A percentile compares a stretch with the other conserved stretches of the same genome.
phyloP scores from a whole-genome alignment of 2,797 vertebrate genomes.

The Salmo trutta region DNA sequence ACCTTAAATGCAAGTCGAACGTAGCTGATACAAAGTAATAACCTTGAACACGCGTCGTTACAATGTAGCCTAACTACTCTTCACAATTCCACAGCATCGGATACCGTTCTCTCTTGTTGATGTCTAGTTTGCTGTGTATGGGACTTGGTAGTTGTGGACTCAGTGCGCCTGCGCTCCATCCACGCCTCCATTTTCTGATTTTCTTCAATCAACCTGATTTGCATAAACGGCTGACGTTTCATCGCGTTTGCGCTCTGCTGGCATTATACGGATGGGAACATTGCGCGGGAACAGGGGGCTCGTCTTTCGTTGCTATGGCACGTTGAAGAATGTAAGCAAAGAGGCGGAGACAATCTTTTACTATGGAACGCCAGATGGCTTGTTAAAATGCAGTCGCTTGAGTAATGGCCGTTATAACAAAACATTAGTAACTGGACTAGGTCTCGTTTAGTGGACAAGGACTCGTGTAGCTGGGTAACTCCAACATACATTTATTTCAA shows the following conservation, averaged over 20 bases:
- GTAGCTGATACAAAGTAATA: constrained; percentile 41
- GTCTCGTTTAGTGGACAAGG: too few species aligned
- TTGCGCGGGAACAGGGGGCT: constrained; percentile 90
- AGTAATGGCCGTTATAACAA: constrained; percentile 1
- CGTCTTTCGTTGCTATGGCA: constrained; percentile 79
- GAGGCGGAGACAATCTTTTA: constrained; percentile 66
- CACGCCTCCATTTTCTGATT: constrained; percentile 85
- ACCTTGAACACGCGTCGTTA: constrained; percentile 43
- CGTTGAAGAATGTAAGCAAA: constrained; percentile 72
- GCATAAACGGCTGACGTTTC: constrained; percentile 80
- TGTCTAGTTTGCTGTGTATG: constrained; percentile 77
- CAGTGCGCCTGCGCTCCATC: constrained; percentile 84
- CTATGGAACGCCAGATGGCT: constrained; percentile 71
- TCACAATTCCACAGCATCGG: constrained; percentile 69
- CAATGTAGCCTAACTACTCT: constrained; percentile 57
- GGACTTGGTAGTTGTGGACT: constrained; percentile 79
- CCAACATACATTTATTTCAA: too few species aligned
- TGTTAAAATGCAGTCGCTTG: constrained; percentile 54
- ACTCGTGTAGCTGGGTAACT: too few species aligned
- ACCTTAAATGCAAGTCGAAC: constrained; percentile 60
- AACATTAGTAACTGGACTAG: too few species aligned
- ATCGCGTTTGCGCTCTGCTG: constrained; percentile 83
- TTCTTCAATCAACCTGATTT: constrained; percentile 87
- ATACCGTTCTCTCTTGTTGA: constrained; percentile 74
- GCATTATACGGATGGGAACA: constrained; percentile 93